Evolutionary conservation across 2,888 invertebrate genomes (phyloP).

Genomic region (Neoascia interrupta): DNA sequence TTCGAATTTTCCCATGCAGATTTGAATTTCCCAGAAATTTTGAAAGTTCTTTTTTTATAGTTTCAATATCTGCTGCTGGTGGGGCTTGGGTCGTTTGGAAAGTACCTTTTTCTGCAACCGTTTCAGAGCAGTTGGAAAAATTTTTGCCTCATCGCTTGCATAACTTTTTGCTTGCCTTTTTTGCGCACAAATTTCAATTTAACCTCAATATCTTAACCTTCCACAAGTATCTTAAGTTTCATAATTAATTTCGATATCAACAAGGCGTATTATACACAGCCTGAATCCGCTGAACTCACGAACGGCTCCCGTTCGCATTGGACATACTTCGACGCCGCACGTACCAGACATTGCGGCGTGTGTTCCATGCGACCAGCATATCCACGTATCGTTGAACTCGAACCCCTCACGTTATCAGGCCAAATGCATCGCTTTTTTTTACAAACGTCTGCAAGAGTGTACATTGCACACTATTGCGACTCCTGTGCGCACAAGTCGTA

Average conservation of each 20-base stretch:
- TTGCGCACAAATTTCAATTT: too few species aligned
- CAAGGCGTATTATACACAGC: conserved; percentile 27
- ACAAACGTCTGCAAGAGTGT: too few species aligned
- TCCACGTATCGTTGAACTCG: conserved; percentile 44
- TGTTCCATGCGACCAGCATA: conserved; percentile 13
- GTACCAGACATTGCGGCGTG: conserved; percentile 62
- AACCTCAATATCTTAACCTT: conserved; percentile 25
- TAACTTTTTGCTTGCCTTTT: too few species aligned
- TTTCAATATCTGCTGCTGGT: too few species aligned
- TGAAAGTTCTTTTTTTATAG: too few species aligned
- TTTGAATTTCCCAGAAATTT: too few species aligned
- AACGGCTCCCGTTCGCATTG: conserved; percentile 48
- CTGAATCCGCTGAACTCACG: conserved; percentile 47
- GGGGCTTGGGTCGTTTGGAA: too few species aligned
- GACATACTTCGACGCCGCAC: conserved; percentile 55
- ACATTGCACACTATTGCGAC: neutral
- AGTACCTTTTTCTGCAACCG: too few species aligned
- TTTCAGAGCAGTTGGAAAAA: too few species aligned
- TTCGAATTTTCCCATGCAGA: too few species aligned
- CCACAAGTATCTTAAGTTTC: conserved; percentile 44
- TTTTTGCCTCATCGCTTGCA: too few species aligned
- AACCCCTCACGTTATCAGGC: conserved; percentile 46
- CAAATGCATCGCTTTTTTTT: conserved; percentile 61
- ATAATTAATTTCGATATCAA: conserved; percentile 68
- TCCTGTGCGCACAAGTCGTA: conserved; percentile 33